A percentile compares a stretch with the other conserved stretches of the same genome.
These are phyloP conservation scores for Thermophis baileyi DNA, from an alignment of 2,113 vertebrate species.

Conservation along the genomic window DNA sequence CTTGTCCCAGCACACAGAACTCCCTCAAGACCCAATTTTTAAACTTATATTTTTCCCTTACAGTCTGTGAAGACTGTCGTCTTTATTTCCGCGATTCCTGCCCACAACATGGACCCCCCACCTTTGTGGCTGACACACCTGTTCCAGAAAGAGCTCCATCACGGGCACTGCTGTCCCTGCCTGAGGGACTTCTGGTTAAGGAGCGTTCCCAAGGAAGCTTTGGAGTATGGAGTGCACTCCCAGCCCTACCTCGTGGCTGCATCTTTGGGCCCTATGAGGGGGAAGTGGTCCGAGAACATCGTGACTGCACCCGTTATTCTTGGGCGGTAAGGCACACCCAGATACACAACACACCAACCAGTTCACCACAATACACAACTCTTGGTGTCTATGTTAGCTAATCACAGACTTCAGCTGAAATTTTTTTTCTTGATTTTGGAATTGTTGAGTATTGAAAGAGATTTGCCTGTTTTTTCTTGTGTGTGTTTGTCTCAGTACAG, in stretches of 20 bases:
- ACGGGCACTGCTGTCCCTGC: constrained; percentile 45
- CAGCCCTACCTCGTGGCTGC: constrained; percentile 61
- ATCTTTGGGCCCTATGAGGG: constrained; percentile 74
- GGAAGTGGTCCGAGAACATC: constrained; percentile 58
- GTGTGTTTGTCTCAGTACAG: neutral
- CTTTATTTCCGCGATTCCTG: constrained; percentile 51
- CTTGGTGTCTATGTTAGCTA: neutral
- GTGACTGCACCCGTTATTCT: constrained; percentile 63
- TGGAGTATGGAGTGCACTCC: constrained; percentile 57
- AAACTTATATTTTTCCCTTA: neutral
- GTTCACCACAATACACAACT: neutral
- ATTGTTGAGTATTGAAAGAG: neutral
- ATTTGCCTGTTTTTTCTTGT: neutral
- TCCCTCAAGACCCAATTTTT: neutral
- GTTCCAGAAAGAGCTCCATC: constrained; percentile 38
- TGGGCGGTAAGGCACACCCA: constrained; percentile 70
- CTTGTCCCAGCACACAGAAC: neutral
- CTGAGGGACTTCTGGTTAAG: constrained; percentile 49
- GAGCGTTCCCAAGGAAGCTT: constrained; percentile 27
- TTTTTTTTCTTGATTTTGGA: neutral
- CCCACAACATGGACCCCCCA: constrained; percentile 42
- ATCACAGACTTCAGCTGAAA: neutral
- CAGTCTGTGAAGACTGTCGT: constrained; percentile 53
- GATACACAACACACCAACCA: neutral
- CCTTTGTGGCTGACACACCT: constrained; percentile 35